Percentiles rank a stretch among this genome's conserved stretches.
phyloP scores from a whole-genome alignment of 2,888 invertebrate genomes.

The Chymomyza caudatula region DNA sequence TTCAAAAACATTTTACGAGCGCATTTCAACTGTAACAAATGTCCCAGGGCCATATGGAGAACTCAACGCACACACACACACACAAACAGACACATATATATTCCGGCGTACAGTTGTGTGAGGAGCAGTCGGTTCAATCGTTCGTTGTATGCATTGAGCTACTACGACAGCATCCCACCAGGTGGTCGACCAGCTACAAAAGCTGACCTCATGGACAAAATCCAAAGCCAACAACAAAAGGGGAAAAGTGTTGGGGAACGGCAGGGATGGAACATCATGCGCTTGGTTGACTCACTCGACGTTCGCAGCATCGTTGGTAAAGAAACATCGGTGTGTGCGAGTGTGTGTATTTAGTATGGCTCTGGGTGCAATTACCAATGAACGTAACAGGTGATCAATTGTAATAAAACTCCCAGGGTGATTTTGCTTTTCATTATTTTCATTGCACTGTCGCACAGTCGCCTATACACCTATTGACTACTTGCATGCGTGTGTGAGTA shows the following conservation, averaged over 20 bases:
- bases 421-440: slow-evolving; percentile 71
- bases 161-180: slow-evolving; percentile 5
- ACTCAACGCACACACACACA: slow-evolving; percentile 13
- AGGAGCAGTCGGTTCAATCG: neutral
- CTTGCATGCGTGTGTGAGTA: slow-evolving; percentile 3
- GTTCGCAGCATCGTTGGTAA: neutral
- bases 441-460: slow-evolving; percentile 55
- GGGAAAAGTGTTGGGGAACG: slow-evolving; percentile 9
- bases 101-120: neutral
- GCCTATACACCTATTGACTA: neutral
- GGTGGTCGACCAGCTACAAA: slow-evolving; percentile 39
- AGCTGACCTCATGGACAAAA: slow-evolving; percentile 66
- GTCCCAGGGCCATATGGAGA: slow-evolving; percentile 54
- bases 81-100: neutral
- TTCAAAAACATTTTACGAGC: slow-evolving; percentile 67
- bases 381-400: slow-evolving; percentile 76
- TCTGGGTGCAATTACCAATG: slow-evolving; percentile 73
- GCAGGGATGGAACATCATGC: slow-evolving; percentile 32
- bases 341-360: slow-evolving; percentile 63
- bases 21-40: slow-evolving; percentile 73
- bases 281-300: slow-evolving; percentile 40
- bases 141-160: slow-evolving; percentile 19
- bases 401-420: slow-evolving; percentile 74
- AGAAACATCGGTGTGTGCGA: slow-evolving; percentile 21
- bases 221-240: slow-evolving; percentile 47